Base-by-base conservation (phyloP, 2,888 invertebrate genomes). In the Helicoverpa assulta region DNA sequence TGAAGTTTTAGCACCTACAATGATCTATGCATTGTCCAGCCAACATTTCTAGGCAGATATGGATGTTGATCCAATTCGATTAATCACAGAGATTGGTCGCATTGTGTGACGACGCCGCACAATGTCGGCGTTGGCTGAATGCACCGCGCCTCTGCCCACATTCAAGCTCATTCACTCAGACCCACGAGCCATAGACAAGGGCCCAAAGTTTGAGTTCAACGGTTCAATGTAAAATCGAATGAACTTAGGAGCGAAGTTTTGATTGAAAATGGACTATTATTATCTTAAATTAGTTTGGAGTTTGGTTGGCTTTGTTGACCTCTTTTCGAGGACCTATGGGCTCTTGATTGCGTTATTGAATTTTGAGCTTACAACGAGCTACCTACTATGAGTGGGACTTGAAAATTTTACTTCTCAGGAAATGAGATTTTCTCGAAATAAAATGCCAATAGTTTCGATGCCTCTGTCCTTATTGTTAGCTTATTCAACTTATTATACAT, bases 131-230 rank as follows among this genome's bases (percentile, higher is more conserved):
- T 37, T 58, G 66, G 62, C 78, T 78, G 70, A 74, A 78, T 77
- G 77, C 77, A 74, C 56, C 73, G 73, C 37, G 57, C 63, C 67
- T n/a, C 69, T 55, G 57, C 70, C 63, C 63, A 76, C 78, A 77
- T 77, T 74, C 53, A 77, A 77, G 70, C 70, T 74, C 77, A 77
- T 55, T 53, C 76, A 78, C 66, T 77, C 75, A 77, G 29, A 78
- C 63, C 56, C 60, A 57, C 70, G 52, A 67, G 33, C 62, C 58
- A 61, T 65, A 74, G 70, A 73, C 76, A 56, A 73, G 54, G 59
- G 73, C 37, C 66, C 54, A 64, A 76, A 77, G 78, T 77, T 74
- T 78, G 63, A 26, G 66, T 43, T 62, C 51, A 61, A 70, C 59
- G 50, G 62, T 50, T 56, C 47, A 74, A 74, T 62, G 62, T 63